Evolutionary conservation across 2,888 invertebrate species (phyloP), one percentile per base, ranked within the genome.

Genomic region (Sphaerophoria rueppellii): DNA sequence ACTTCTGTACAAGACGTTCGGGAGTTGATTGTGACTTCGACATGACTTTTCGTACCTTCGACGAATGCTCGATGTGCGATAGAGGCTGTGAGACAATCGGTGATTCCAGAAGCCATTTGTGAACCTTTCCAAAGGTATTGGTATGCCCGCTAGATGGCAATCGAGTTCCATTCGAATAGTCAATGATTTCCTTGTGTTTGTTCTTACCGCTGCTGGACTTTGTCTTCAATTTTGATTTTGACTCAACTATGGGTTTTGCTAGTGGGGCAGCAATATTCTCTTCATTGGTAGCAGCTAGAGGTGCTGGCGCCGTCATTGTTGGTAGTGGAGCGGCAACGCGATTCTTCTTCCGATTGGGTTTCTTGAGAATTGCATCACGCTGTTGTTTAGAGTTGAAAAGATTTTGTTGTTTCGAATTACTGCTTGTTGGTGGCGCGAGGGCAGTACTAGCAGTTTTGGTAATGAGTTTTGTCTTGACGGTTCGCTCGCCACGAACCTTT

Each of bases 1-100:
- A 93, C 87, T 94, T 94, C 81, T 93, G 93, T 0, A 94, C 94
- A 60, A 96, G 93, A 32, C 95, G 95, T 2, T 95, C 94, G 0
- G 97, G 96, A 1, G 96, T 96, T 0, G 96, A 97, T 90, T 97
- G 96, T 43, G 96, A 96, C 91, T 97, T 97, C 7, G 96, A 95
- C 89, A 96, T 93, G 4, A 91, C 91, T 48, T 91, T 91, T n/a
- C 89, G 89, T 16, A 91, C 89, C 72, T 91, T 90, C 0, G 92
- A 91, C 46, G 91, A 90, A 75, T 92, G 92, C 82, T 92, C 92
- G 24, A 92, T 91, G 70, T 91, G 92, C 9, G 91, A 90, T 2
- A 91, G 81, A 0, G 91, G 91, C 78, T 91, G 91, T 0, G 92
- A 89, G 3, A 92, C 92, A 82, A 92, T 92, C 0, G 95, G 95